These are phyloP conservation scores for Phaonia tiefii DNA, from an alignment of 2,888 invertebrate genomes.

Conservation along the genomic window DNA sequence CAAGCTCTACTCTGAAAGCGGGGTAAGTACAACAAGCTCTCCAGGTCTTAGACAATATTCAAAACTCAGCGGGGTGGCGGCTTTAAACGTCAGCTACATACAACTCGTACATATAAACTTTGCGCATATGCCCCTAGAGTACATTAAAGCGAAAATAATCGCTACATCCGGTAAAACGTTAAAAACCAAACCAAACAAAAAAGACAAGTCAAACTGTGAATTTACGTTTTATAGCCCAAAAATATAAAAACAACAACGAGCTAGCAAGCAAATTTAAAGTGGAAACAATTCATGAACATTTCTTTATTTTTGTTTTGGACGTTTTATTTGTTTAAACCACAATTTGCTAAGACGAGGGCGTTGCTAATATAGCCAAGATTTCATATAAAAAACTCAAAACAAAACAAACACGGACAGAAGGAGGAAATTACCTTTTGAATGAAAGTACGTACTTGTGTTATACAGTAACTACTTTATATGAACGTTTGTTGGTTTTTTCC, in stretches of 20 bases:
- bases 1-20: neutral
- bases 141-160: slow-evolving; percentile 67
- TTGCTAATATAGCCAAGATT: slow-evolving; percentile 1
- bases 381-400: neutral
- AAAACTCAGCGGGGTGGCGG: neutral
- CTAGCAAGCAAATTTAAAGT: too few relatives aligned
- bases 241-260: slow-evolving; percentile 33
- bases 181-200: neutral
- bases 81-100: too few relatives aligned
- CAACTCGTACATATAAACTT: too few relatives aligned
- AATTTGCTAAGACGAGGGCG: neutral
- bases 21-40: neutral
- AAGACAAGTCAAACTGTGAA: too few relatives aligned
- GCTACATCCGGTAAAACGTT: slow-evolving; percentile 63
- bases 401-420: neutral
- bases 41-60: too few relatives aligned
- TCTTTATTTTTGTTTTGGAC: slow-evolving; percentile 34
- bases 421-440: slow-evolving; percentile 1
- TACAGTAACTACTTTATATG: neutral
- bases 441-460: neutral
- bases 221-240: too few relatives aligned
- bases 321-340: slow-evolving; percentile 17
- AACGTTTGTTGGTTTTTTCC: neutral
- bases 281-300: too few relatives aligned
- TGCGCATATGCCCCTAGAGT: slow-evolving; percentile 35